Conservation (phyloP, 2,113 vertebrate species). For the Coturnix japonica region DNA sequence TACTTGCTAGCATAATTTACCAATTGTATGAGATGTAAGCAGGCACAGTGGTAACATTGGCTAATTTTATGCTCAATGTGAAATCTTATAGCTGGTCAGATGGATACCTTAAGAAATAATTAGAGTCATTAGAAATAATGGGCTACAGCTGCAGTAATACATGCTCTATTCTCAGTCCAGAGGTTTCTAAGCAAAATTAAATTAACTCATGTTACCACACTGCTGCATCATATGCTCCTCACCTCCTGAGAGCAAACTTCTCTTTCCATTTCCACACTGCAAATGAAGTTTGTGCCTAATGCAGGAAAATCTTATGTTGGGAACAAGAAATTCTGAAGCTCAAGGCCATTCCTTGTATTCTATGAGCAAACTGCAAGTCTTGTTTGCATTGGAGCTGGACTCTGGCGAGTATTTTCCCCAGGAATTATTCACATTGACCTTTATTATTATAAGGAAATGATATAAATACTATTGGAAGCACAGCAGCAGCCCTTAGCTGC, state of each 20-base stretch:
- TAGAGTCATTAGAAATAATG: constrained; percentile 69
- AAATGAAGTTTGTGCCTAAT: not conserved
- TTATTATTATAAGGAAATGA: not conserved
- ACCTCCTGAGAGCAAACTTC: not conserved
- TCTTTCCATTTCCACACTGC: not conserved
- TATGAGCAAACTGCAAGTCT: not conserved
- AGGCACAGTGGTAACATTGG: constrained; percentile 36
- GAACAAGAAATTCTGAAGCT: not conserved
- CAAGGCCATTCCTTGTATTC: not conserved
- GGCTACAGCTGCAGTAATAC: constrained; percentile 59
- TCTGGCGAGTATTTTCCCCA: fast-evolving
- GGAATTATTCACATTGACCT: not conserved
- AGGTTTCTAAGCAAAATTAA: constrained; percentile 60
- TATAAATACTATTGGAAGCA: not conserved
- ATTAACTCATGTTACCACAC: constrained; percentile 46
- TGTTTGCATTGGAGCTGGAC: not conserved
- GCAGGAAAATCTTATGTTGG: not conserved
- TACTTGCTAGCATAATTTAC: constrained; percentile 56
- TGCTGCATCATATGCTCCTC: constrained; percentile 34
- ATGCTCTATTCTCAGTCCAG: constrained; percentile 46
- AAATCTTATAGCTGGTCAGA: constrained; percentile 63
- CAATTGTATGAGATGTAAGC: constrained; percentile 43
- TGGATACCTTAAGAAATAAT: constrained; percentile 70
- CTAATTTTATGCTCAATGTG: constrained; percentile 67
- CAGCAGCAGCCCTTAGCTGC: not conserved